Evolutionary conservation across 2,113 vertebrate genomes (phyloP).

Genomic region (Eclectus roratus): DNA sequence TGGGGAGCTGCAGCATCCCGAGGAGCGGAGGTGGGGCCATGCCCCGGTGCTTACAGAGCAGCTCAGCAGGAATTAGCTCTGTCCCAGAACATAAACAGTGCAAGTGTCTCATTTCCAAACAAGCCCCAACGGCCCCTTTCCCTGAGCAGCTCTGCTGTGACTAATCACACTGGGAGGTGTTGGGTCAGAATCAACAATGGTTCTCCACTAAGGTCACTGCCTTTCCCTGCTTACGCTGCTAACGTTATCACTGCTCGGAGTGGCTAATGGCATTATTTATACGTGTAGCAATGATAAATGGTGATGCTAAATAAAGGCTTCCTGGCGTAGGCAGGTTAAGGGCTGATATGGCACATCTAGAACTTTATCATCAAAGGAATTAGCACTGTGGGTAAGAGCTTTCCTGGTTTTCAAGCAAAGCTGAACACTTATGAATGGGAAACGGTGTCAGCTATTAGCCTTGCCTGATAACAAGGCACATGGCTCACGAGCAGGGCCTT

Average conservation of each 20-base stretch:
- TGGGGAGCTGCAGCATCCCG: fast-evolving
- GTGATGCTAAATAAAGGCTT: constrained; percentile 64
- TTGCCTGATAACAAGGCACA: not conserved
- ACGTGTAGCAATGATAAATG: constrained; percentile 70
- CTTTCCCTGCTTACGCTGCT: constrained; percentile 75
- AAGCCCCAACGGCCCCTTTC: constrained; percentile 49
- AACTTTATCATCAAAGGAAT: constrained; percentile 59
- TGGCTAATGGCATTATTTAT: constrained; percentile 74
- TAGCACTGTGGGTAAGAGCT: constrained; percentile 2
- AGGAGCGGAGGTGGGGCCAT: not conserved
- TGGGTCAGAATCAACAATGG: constrained; percentile 75
- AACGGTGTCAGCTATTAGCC: not conserved
- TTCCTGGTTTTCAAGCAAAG: constrained; percentile 37
- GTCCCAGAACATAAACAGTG: constrained; percentile 51
- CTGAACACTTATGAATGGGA: constrained; percentile 29
- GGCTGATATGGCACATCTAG: constrained; percentile 61
- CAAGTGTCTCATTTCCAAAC: constrained; percentile 60
- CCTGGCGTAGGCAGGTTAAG: constrained; percentile 49
- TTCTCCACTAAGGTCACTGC: constrained; percentile 70
- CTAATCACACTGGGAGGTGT: constrained; percentile 72
- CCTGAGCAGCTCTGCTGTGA: constrained; percentile 57
- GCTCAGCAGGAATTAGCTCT: constrained; percentile 49
- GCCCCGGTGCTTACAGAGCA: constrained; percentile 2
- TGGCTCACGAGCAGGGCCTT: not conserved
- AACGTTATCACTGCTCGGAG: constrained; percentile 76